A percentile compares a stretch with the other conserved stretches of the same genome.
These are phyloP conservation scores for Lepilemur ruficaudatus DNA, from an alignment of 2,797 vertebrate species.

Conservation along the genomic window DNA sequence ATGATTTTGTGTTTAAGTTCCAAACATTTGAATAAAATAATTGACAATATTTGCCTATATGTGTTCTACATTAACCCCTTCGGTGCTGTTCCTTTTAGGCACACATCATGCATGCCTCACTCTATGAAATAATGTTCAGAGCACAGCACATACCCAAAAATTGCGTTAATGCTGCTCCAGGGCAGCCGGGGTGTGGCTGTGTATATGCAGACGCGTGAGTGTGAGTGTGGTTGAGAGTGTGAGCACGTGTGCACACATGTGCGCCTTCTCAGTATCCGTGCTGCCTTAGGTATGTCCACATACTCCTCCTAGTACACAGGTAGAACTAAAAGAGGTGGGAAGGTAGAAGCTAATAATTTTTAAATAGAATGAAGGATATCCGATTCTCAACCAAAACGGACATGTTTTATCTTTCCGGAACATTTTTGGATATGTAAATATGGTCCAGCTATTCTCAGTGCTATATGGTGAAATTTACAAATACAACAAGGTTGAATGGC, in stretches of 20 bases:
- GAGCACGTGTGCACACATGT: not conserved
- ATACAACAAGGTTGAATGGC: constrained; percentile 42
- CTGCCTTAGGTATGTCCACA: not conserved
- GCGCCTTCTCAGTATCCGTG: not conserved
- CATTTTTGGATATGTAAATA: constrained; percentile 39
- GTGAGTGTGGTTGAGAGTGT: not conserved
- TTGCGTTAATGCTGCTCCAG: constrained; percentile 64
- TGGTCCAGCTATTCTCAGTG: constrained; percentile 54
- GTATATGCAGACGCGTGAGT: not conserved
- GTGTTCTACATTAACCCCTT: constrained; percentile 85
- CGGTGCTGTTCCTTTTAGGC: constrained; percentile 70
- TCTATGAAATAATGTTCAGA: constrained; percentile 61
- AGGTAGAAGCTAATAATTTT: constrained; percentile 62
- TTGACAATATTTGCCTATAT: constrained; percentile 88
- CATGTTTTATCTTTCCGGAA: constrained; percentile 17
- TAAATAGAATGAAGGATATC: constrained; percentile 48
- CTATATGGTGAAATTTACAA: constrained; percentile 52
- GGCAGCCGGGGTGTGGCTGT: not conserved
- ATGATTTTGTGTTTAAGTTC: constrained; percentile 87
- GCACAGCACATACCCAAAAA: constrained; percentile 68
- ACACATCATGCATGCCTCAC: not conserved
- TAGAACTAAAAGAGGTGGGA: constrained; percentile 64
- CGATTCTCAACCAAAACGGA: constrained; percentile 57
- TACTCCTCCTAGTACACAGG: not conserved
- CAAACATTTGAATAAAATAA: constrained; percentile 89